phyloP scores from a whole-genome alignment of 2,113 vertebrate species.

The Leptobrachium ailaonicum region DNA sequence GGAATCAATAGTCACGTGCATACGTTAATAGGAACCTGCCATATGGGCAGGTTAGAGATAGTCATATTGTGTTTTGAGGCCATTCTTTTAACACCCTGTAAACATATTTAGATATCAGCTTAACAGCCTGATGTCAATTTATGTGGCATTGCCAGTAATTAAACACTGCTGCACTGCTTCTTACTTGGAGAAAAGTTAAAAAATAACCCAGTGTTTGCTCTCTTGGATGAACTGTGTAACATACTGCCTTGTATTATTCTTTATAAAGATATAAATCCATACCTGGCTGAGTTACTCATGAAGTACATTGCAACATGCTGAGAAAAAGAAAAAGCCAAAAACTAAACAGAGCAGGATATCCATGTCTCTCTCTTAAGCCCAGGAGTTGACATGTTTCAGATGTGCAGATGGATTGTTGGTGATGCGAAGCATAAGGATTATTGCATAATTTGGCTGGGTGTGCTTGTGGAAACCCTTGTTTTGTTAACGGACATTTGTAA shows the following conservation, averaged over 20 bases:
- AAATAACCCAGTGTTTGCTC: constrained; percentile 7
- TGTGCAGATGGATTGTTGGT: constrained; percentile 32
- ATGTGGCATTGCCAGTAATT: not conserved
- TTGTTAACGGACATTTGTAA: not conserved
- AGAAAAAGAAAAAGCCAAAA: constrained; percentile 10
- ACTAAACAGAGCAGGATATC: constrained; percentile 40
- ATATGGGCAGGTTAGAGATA: no score
- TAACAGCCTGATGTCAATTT: not conserved
- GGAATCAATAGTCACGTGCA: no score
- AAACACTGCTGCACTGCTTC: not conserved
- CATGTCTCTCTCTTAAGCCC: constrained; percentile 33
- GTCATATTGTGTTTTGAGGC: no score
- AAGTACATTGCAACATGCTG: constrained; percentile 16
- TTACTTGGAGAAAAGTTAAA: not conserved
- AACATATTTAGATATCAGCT: not conserved
- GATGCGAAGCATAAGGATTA: constrained; percentile 10
- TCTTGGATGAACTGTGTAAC: not conserved
- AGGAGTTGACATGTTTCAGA: constrained; percentile 24
- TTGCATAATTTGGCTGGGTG: constrained; percentile 27
- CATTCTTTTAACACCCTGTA: not conserved
- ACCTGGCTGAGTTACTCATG: constrained; percentile 1
- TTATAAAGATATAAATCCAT: not conserved
- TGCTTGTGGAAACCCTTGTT: constrained; percentile 9
- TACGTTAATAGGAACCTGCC: no score
- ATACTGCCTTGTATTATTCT: not conserved